Conservation (phyloP, 1,140 invertebrate genomes). For the Drosophila sturtevanti region DNA sequence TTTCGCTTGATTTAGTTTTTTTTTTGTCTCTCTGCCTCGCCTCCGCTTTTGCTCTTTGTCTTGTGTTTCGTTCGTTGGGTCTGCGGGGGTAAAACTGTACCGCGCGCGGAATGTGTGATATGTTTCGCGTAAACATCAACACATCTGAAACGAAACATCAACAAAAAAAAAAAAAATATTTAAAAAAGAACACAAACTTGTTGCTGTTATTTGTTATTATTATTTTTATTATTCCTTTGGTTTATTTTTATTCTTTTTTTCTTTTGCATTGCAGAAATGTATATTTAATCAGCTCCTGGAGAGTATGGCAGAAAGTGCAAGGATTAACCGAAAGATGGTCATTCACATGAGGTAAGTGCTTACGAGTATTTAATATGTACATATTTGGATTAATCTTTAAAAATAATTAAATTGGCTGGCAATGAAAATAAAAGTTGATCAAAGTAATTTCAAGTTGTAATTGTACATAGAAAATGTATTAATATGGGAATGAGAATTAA, state of each 20-base stretch:
- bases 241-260: slow-evolving; percentile 48
- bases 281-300: slow-evolving; percentile 51
- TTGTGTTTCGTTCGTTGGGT: slow-evolving; percentile 27
- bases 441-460: too few relatives aligned
- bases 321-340: slow-evolving; percentile 31
- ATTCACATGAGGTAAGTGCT: slow-evolving; percentile 43
- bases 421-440: too few relatives aligned
- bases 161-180: background rate
- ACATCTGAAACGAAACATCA: slow-evolving; percentile 28
- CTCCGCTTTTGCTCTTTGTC: background rate
- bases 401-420: too few relatives aligned
- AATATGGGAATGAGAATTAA: too few relatives aligned
- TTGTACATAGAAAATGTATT: too few relatives aligned
- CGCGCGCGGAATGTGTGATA: slow-evolving; percentile 70
- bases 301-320: slow-evolving; percentile 17
- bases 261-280: slow-evolving; percentile 27
- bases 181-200: slow-evolving; percentile 64
- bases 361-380: too few relatives aligned
- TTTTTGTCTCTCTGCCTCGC: slow-evolving; percentile 4
- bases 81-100: slow-evolving; percentile 69
- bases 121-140: slow-evolving; percentile 79
- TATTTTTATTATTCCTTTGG: slow-evolving; percentile 61
- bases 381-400: too few relatives aligned
- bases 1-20: slow-evolving; percentile 72
- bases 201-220: slow-evolving; percentile 54